A percentile compares a stretch with the other conserved stretches of the same genome.
These are phyloP conservation scores for Spongia lamella DNA, from an alignment of 37 sponge, comb jelly and placozoan genomes.

Conservation along the genomic window DNA sequence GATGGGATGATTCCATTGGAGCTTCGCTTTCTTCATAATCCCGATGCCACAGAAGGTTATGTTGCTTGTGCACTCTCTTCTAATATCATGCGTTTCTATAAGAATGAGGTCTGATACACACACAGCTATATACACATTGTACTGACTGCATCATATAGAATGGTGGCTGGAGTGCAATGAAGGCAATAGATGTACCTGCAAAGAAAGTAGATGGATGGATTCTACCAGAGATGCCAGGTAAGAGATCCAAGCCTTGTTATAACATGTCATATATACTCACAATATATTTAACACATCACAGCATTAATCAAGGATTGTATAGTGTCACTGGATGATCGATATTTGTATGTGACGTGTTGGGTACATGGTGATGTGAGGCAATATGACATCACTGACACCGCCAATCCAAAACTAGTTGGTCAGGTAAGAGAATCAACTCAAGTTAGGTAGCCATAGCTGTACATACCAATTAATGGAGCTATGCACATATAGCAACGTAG, in stretches of 20 bases:
- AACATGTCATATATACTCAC: too few relatives aligned
- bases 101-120: constrained; percentile 46
- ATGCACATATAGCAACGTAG: background rate
- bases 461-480: background rate
- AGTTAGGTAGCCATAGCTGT: too few relatives aligned
- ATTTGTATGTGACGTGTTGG: constrained; percentile 84
- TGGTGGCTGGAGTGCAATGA: constrained; percentile 60
- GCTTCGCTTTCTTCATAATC: constrained; percentile 87
- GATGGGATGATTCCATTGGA: constrained; percentile 87
- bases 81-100: constrained; percentile 76
- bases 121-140: too few relatives aligned
- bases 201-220: constrained; percentile 92
- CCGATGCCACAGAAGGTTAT: constrained; percentile 77
- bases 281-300: too few relatives aligned
- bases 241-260: background rate
- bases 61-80: constrained; percentile 78
- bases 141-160: constrained; percentile 2
- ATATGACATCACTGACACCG: constrained; percentile 84
- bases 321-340: constrained; percentile 83
- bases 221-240: constrained; percentile 83
- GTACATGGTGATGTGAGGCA: constrained; percentile 85
- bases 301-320: constrained; percentile 76
- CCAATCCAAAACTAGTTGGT: constrained; percentile 79
- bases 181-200: constrained; percentile 71
- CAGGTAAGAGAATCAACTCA: constrained; percentile 66